Conservation (phyloP, 2,797 vertebrate genomes). For the Takifugu rubripes region DNA sequence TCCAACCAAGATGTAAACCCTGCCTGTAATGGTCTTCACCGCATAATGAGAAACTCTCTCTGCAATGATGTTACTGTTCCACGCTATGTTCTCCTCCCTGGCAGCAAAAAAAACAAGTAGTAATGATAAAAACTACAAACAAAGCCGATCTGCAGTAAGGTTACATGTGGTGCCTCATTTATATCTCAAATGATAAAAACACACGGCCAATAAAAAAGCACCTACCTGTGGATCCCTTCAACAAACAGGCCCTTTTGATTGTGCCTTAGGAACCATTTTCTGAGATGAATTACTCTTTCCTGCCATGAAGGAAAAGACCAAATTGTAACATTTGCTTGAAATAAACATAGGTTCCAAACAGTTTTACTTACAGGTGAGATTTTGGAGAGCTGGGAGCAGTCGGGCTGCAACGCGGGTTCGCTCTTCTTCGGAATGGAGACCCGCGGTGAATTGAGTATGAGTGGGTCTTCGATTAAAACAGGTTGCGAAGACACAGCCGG, state of each 20-base stretch:
- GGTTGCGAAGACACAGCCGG: not conserved
- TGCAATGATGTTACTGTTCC: slow-evolving; percentile 76
- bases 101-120: slow-evolving; percentile 6
- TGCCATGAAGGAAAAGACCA: slow-evolving; percentile 26
- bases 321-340: not conserved
- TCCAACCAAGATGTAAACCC: slow-evolving; percentile 70
- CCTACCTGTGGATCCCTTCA: slow-evolving; percentile 70
- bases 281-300: slow-evolving; percentile 66
- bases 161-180: not conserved
- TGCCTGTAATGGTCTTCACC: slow-evolving; percentile 69
- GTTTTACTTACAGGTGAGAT: slow-evolving; percentile 56
- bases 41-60: slow-evolving; percentile 62
- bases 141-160: not conserved
- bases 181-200: not conserved
- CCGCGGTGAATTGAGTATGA: slow-evolving; percentile 65
- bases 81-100: slow-evolving; percentile 67
- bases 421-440: slow-evolving; percentile 68
- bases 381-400: slow-evolving; percentile 5
- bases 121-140: not conserved
- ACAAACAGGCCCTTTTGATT: slow-evolving; percentile 63
- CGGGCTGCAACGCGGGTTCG: slow-evolving; percentile 31
- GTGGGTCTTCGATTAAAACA: slow-evolving; percentile 56
- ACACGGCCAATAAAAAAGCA: slow-evolving; percentile 1
- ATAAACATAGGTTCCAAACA: not conserved
- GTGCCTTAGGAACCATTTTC: slow-evolving; percentile 63